Evolutionary conservation across 2,797 vertebrate species (phyloP), one percentile per base, ranked within the genome.

Genomic region (Protosalanx chinensis): DNA sequence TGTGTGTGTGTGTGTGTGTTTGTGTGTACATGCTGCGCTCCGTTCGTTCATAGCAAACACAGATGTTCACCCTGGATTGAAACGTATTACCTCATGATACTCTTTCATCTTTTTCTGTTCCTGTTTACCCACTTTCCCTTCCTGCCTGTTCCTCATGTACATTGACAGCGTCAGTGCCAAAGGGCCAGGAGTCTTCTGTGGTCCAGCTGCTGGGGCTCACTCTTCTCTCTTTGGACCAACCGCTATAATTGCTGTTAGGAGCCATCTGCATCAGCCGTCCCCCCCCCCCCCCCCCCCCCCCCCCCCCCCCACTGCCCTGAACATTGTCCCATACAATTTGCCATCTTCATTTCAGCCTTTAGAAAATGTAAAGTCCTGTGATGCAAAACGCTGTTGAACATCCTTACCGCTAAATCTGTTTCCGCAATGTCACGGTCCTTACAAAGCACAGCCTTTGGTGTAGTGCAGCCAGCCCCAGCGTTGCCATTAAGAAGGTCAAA

Each of bases 11-110:
- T 20, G 16, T 57, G 49, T 18, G 41, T 70, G 58, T 68, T 20
- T 73, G 56, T 67, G 53, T 49, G 18, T 5, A n/a, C 13, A 73
- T 56, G 53, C 72, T 73, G 73, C 84, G 85, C 84, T 82, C 81
- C 79, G 79, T 60, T 64, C 67, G 86, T 84, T 88, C 75, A 77
- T 71, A 72, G 75, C 79, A 86, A 84, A 88, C 85, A 84, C 85
- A 88, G 83, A 87, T 89, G 85, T 79, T 86, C 82, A 79, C 77
- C 79, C 85, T 82, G 74, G 78, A 77, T 67, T 57, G 71, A 80
- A 78, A 83, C 70, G 72, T 83, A 85, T 85, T 79, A 88, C 87
- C 85, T 88, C 78, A 76, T 78, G 70, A 41, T 29, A 29, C 29
- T 29, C 65, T 29, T 56, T 53, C 51, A n/a, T 57, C 16, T 37